These are phyloP conservation scores for Eupeodes corollae DNA, from an alignment of 1,140 invertebrate species.

Conservation along the genomic window DNA sequence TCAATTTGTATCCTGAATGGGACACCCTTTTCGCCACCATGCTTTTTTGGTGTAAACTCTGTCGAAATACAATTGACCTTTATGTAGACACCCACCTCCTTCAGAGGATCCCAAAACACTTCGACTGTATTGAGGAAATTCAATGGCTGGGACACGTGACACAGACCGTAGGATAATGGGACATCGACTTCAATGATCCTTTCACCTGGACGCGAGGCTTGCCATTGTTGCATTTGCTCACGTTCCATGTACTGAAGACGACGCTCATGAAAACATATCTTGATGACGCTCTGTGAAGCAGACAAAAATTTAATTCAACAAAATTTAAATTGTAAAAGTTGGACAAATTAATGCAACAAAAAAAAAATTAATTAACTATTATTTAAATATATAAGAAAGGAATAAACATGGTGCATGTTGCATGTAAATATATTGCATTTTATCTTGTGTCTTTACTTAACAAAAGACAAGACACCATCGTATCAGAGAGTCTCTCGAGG, in stretches of 20 bases:
- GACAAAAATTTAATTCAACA: constrained; percentile 6
- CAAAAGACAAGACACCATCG: too few species aligned
- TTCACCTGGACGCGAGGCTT: constrained; percentile 74
- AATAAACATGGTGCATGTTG: too few species aligned
- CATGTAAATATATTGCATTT: too few species aligned
- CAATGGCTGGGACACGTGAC: constrained; percentile 64
- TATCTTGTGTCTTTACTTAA: too few species aligned
- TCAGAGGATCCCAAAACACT: constrained; percentile 91
- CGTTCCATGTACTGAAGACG: constrained; percentile 90
- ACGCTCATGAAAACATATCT: constrained; percentile 91
- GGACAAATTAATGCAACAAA: not conserved
- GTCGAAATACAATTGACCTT: constrained; percentile 96
- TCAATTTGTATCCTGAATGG: constrained; percentile 92
- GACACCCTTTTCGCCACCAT: constrained; percentile 95
- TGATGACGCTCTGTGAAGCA: constrained; percentile 61
- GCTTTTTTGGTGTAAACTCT: constrained; percentile 95
- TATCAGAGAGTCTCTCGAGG: too few species aligned
- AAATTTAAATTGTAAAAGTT: not conserved
- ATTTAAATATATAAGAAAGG: too few species aligned
- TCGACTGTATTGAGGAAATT: constrained; percentile 69
- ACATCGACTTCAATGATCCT: constrained; percentile 87
- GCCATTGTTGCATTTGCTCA: constrained; percentile 87
- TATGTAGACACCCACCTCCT: constrained; percentile 88
- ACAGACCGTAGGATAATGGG: constrained; percentile 84
- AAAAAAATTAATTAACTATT: not conserved